Evolutionary conservation across 2,797 vertebrate species (phyloP), one percentile per base, ranked within the genome.

Genomic region (Poliocrania exsul): DNA sequence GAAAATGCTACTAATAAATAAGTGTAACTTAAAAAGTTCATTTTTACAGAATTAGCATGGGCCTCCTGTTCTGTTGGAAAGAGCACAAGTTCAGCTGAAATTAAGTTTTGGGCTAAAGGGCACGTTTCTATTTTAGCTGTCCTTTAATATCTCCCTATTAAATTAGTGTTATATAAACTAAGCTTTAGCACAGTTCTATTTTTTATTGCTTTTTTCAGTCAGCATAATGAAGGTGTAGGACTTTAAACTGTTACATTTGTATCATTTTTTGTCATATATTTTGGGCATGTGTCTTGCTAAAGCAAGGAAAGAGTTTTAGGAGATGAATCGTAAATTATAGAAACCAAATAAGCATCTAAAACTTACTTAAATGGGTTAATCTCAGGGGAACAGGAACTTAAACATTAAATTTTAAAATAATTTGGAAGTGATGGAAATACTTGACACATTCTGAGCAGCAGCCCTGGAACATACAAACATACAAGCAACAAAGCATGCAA

Each of bases 131-230:
- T 92, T 93, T 93, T 84, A 81, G 51, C n/a, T 92, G 29, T 51
- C 26, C 56, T 88, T 91, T 90, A 92, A 81, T 79, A 75, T 49
- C 62, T 95, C 53, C 50, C n/a, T 73, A 86, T 84, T 95, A 95
- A 84, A 79, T 92, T 77, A 66, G 18, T 64, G 49, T 81, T 84
- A 74, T 5, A 86, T 90, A 86, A 95, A 94, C 67, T 58, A 66
- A 91, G 73, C 37, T 87, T 93, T 75, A 93, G 38, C 58, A 79
- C 25, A 86, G 49, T 51, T 88, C 58, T 86, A 16, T 46, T 69
- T 95, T 83, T 86, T 42, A 81, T 72, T 20, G 33, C 20, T 11
- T 4, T 88, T 81, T 75, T 81, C 61, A 82, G 35, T 72, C 5
- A 1, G 26, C 50, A 78, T 71, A 90, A 86, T 81, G 91, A 94